phyloP scores from a whole-genome alignment of 2,888 invertebrate genomes.

The Eulithis testata region DNA sequence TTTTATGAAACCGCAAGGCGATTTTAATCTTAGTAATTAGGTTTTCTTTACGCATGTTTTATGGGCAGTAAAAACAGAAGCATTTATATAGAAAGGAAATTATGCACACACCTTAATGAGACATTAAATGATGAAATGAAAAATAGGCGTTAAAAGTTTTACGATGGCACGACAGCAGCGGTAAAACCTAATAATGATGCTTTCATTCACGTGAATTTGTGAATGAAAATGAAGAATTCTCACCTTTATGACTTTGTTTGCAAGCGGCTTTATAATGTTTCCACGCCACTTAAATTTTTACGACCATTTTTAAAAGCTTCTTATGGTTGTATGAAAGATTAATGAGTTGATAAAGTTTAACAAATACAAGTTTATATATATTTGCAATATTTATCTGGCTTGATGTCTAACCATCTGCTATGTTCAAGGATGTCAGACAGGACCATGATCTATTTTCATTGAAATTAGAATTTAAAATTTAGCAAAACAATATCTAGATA shows the following conservation, averaged over 20 bases:
- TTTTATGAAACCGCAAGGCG: neutral
- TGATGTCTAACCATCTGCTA: no score
- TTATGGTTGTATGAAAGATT: conserved; percentile 26
- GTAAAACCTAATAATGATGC: conserved; percentile 38
- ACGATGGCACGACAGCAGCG: conserved; percentile 41
- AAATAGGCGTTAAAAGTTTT: conserved; percentile 37
- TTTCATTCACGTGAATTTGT: conserved; percentile 43
- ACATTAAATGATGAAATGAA: conserved; percentile 33
- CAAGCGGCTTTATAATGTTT: conserved; percentile 35
- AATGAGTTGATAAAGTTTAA: conserved; percentile 16
- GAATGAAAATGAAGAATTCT: conserved; percentile 34
- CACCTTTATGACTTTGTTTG: conserved; percentile 59
- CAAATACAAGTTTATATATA: conserved; percentile 4
- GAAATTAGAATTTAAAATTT: no score
- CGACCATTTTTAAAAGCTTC: conserved; percentile 36
- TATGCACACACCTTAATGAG: conserved; percentile 28
- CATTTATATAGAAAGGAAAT: conserved; percentile 35
- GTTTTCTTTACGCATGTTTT: conserved; percentile 21
- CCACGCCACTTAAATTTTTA: conserved; percentile 36
- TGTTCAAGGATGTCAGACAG: no score
- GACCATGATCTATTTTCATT: no score
- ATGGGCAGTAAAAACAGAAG: conserved; percentile 36
- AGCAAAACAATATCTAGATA: no score
- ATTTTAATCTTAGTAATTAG: conserved; percentile 5
- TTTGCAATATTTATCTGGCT: no score